Evolutionary conservation across 2,113 vertebrate genomes (phyloP).

Genomic region (Calypte anna): DNA sequence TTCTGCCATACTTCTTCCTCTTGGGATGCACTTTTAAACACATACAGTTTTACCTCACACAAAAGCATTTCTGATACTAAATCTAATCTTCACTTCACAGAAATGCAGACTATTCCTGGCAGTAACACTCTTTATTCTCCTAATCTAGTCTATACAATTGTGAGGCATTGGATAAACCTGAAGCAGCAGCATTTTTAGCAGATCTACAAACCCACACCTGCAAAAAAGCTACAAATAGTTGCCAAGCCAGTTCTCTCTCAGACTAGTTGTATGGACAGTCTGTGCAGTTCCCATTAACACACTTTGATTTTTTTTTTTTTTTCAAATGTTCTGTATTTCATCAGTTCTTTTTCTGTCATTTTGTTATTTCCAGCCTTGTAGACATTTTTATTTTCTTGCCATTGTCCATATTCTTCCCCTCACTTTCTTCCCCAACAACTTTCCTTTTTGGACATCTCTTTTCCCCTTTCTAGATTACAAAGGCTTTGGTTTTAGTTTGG

Average conservation of each 20-base stretch:
- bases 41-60: fast-evolving
- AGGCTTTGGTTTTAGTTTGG: neutral
- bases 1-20: neutral
- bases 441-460: neutral
- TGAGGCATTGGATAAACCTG: neutral
- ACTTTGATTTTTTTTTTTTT: too few species aligned
- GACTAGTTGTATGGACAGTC: neutral
- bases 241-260: neutral
- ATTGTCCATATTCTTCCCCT: neutral
- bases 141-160: neutral
- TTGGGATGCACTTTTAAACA: neutral
- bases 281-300: neutral
- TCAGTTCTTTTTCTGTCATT: neutral
- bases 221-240: neutral
- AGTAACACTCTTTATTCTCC: neutral
- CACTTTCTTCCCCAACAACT: neutral
- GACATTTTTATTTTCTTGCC: neutral
- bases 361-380: neutral
- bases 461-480: neutral
- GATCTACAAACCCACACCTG: neutral
- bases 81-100: neutral
- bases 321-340: neutral
- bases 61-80: neutral
- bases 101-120: neutral
- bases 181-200: neutral